These are phyloP conservation scores for Apodemia duryi DNA, from an alignment of 2,888 invertebrate species.

Conservation along the genomic window DNA sequence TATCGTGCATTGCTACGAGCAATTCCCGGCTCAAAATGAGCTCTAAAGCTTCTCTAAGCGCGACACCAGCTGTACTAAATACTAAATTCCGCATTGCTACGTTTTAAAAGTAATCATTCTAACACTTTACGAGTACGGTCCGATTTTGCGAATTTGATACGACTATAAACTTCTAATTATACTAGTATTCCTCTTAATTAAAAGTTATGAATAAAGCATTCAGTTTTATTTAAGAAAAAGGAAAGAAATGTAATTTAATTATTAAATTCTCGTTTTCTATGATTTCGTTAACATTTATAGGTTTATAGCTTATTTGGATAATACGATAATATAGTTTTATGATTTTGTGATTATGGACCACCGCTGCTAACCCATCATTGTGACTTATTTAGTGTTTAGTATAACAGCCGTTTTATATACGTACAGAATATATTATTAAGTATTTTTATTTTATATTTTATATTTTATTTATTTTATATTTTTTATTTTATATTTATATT, in stretches of 20 bases:
- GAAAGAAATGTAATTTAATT: neutral
- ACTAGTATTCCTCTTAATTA: conserved; percentile 76
- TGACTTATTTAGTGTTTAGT: too few relatives aligned
- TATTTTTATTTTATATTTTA: too few relatives aligned
- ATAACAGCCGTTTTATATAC: too few relatives aligned
- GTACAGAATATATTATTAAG: too few relatives aligned
- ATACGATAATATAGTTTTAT: conserved; percentile 4
- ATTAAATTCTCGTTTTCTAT: neutral
- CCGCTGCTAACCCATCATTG: too few relatives aligned
- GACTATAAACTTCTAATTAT: conserved; percentile 76
- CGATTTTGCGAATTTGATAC: conserved; percentile 77
- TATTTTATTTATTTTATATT: too few relatives aligned
- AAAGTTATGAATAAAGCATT: conserved; percentile 76
- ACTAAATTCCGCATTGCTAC: conserved; percentile 68
- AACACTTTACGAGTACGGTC: conserved; percentile 77
- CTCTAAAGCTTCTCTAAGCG: conserved; percentile 69
- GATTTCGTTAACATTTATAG: neutral
- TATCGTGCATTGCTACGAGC: conserved; percentile 51
- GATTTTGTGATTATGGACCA: neutral
- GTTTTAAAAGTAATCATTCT: conserved; percentile 76
- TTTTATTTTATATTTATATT: too few relatives aligned
- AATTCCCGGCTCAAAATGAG: conserved; percentile 59
- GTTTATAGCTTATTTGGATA: neutral
- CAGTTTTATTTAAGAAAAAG: conserved; percentile 37
- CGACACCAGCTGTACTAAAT: conserved; percentile 63